Evolutionary conservation across 2,888 invertebrate genomes (phyloP).

Genomic region (Rapana venosa): DNA sequence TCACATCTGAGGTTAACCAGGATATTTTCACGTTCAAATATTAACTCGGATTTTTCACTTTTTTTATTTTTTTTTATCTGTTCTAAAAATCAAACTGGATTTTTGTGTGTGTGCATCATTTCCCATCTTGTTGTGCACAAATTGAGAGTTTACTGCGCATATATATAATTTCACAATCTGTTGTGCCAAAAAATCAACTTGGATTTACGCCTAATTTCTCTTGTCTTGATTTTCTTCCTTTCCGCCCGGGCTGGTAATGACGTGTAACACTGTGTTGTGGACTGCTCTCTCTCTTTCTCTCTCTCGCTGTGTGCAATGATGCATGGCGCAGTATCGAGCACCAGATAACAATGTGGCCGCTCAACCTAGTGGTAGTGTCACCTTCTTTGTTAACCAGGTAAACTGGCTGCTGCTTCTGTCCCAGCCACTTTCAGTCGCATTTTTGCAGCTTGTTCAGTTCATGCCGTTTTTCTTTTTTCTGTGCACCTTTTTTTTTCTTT

Average conservation of each 20-base stretch:
- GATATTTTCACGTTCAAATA: too few species aligned
- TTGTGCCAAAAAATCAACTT: not conserved
- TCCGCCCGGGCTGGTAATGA: not conserved
- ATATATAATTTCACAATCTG: not conserved
- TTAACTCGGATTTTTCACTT: too few species aligned
- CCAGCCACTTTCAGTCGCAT: not conserved
- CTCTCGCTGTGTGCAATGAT: conserved; percentile 34
- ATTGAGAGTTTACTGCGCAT: too few species aligned
- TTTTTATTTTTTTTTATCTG: too few species aligned
- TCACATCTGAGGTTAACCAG: too few species aligned
- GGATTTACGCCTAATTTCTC: too few species aligned
- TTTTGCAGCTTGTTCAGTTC: not conserved
- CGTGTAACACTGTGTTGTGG: not conserved
- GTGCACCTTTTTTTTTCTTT: too few species aligned
- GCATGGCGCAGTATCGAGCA: conserved; percentile 54
- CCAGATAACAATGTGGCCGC: conserved; percentile 54
- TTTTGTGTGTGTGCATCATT: not conserved
- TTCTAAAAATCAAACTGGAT: too few species aligned
- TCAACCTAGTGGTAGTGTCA: conserved; percentile 57
- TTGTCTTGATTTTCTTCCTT: not conserved
- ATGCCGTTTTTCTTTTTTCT: too few species aligned
- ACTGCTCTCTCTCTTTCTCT: conserved; percentile 9
- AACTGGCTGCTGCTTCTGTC: not conserved
- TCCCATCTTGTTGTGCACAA: too few species aligned
- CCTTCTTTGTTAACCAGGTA: conserved; percentile 65